These are phyloP conservation scores for Spea hammondii DNA, from an alignment of 2,797 vertebrate genomes.

Conservation along the genomic window DNA sequence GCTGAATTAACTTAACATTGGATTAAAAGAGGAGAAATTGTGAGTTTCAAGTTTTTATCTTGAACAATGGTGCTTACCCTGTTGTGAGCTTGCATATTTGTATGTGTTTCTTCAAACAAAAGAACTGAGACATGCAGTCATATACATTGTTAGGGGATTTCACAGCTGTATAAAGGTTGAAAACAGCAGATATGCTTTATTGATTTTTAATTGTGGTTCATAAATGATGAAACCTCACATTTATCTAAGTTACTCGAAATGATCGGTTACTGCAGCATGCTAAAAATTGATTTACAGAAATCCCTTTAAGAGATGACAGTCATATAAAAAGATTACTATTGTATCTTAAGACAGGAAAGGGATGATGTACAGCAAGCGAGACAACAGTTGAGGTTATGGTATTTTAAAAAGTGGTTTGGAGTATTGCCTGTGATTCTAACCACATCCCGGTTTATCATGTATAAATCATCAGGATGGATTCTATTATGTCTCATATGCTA, in stretches of 20 bases:
- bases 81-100: too few relatives aligned
- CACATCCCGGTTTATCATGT: constrained; percentile 35
- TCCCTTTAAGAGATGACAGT: background rate
- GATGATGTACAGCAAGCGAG: constrained; percentile 29
- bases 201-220: background rate
- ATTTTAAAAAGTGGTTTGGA: constrained; percentile 46
- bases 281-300: constrained; percentile 19
- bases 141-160: background rate
- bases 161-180: background rate
- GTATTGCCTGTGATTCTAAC: constrained; percentile 46
- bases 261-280: background rate
- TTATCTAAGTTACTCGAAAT: constrained; percentile 4
- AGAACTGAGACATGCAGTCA: too few relatives aligned
- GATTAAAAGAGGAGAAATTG: too few relatives aligned
- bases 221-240: background rate
- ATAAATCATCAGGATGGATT: constrained; percentile 40
- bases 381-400: constrained; percentile 18
- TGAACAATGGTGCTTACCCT: too few relatives aligned
- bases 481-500: constrained; percentile 34
- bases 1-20: too few relatives aligned
- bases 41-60: too few relatives aligned
- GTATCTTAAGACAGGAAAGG: constrained; percentile 13
- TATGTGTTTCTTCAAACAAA: too few relatives aligned
- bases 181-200: background rate
- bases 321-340: constrained; percentile 12